phyloP scores from a whole-genome alignment of 2,113 vertebrate genomes.

The Vulpes ferrilata region DNA sequence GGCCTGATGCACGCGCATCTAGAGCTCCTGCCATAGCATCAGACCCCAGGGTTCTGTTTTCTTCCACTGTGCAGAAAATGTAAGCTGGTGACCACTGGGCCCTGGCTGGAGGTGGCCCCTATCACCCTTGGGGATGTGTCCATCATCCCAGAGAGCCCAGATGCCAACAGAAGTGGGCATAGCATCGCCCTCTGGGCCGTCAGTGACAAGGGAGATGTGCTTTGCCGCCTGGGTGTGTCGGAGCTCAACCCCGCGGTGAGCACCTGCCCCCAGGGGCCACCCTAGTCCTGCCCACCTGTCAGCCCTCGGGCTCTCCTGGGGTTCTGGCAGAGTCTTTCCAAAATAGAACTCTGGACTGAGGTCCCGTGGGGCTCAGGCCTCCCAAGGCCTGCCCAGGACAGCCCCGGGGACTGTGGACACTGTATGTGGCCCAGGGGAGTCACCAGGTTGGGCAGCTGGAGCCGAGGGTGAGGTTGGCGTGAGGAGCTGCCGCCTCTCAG shows the following conservation, averaged over 20 bases:
- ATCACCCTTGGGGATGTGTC: slow-evolving; percentile 94
- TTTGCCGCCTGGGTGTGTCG: slow-evolving; percentile 95
- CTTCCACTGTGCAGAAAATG: slow-evolving; percentile 92
- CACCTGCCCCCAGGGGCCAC: background rate
- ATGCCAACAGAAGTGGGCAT: slow-evolving; percentile 73
- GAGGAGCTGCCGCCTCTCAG: too few relatives aligned
- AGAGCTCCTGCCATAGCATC: background rate
- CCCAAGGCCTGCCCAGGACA: background rate
- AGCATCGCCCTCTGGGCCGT: slow-evolving; percentile 95
- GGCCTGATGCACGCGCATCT: background rate
- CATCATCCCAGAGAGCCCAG: slow-evolving; percentile 88
- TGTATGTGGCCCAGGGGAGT: accelerated
- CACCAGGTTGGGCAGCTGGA: background rate
- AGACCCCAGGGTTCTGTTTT: background rate
- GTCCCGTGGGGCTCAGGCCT: background rate
- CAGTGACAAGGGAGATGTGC: slow-evolving; percentile 98
- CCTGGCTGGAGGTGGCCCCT: slow-evolving; percentile 97
- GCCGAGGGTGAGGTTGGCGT: background rate
- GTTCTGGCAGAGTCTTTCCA: background rate
- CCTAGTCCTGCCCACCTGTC: background rate
- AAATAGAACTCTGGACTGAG: background rate
- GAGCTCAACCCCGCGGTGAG: slow-evolving; percentile 94
- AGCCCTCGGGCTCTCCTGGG: background rate
- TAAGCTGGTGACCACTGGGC: slow-evolving; percentile 95
- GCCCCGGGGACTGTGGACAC: background rate